Conservation (phyloP, 2,113 vertebrate species). For the Micromys minutus region DNA sequence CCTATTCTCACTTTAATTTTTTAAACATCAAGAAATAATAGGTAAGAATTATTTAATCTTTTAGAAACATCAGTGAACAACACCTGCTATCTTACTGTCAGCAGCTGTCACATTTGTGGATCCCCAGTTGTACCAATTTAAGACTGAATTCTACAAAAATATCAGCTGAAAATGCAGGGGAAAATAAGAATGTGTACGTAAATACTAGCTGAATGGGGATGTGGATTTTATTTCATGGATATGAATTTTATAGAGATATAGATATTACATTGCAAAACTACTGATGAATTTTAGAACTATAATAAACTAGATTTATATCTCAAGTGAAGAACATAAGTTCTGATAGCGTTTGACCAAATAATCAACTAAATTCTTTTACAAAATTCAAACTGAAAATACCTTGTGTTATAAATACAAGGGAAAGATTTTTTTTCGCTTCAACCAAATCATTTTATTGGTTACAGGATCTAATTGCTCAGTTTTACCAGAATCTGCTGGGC, state of each 20-base stretch:
- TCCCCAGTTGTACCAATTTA: background rate
- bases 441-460: too few relatives aligned
- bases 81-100: background rate
- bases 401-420: background rate
- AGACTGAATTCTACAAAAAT: background rate
- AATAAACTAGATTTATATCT: background rate
- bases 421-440: constrained; percentile 7
- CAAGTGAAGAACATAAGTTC: constrained; percentile 11
- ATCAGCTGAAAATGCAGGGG: background rate
- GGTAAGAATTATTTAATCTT: constrained; percentile 20
- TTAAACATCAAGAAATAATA: constrained; percentile 9
- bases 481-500: too few relatives aligned
- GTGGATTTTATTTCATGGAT: background rate
- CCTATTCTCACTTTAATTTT: background rate
- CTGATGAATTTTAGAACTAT: constrained; percentile 45
- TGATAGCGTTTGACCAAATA: constrained; percentile 28
- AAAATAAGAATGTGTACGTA: background rate
- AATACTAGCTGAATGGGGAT: background rate
- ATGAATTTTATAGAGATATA: constrained; percentile 19
- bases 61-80: constrained; percentile 28
- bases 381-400: background rate
- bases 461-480: too few relatives aligned
- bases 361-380: constrained; percentile 40
- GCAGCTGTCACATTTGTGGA: background rate
- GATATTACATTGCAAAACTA: background rate